These are phyloP conservation scores for Zoanthus solanderi DNA, from an alignment of 92 coral and sea anemone genomes.

Conservation along the genomic window DNA sequence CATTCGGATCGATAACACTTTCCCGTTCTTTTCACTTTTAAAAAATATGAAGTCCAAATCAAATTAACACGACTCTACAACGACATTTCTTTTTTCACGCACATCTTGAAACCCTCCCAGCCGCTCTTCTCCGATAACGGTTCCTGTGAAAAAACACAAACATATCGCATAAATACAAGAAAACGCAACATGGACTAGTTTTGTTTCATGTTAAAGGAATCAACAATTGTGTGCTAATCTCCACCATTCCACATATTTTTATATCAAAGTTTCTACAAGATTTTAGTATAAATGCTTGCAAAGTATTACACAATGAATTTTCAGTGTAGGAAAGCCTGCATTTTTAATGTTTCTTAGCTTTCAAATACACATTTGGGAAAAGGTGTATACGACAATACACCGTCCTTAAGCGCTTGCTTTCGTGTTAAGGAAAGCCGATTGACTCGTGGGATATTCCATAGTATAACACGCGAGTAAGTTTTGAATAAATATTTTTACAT, in stretches of 20 bases:
- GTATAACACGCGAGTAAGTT: too few relatives aligned
- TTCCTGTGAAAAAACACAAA: conserved; percentile 22
- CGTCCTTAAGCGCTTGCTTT: too few relatives aligned
- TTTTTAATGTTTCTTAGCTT: too few relatives aligned
- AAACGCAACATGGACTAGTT: neutral
- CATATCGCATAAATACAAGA: neutral
- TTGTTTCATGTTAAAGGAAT: neutral
- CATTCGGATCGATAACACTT: neutral
- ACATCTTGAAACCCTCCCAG: conserved; percentile 89
- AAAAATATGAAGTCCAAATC: neutral
- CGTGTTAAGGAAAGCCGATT: too few relatives aligned
- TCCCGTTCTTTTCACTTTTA: neutral
- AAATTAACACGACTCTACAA: conserved; percentile 8
- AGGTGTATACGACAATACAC: too few relatives aligned
- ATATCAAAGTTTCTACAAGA: too few relatives aligned
- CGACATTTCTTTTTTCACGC: conserved; percentile 84
- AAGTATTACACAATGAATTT: too few relatives aligned
- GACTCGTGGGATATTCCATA: too few relatives aligned
- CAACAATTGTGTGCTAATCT: neutral
- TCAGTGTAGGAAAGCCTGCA: too few relatives aligned
- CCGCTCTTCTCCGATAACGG: conserved; percentile 71
- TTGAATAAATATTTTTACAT: too few relatives aligned
- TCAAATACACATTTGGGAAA: too few relatives aligned
- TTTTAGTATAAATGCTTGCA: too few relatives aligned
- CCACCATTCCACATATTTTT: neutral